These are phyloP conservation scores for Ageneiosus marmoratus DNA, from an alignment of 2,113 vertebrate species.

Conservation along the genomic window DNA sequence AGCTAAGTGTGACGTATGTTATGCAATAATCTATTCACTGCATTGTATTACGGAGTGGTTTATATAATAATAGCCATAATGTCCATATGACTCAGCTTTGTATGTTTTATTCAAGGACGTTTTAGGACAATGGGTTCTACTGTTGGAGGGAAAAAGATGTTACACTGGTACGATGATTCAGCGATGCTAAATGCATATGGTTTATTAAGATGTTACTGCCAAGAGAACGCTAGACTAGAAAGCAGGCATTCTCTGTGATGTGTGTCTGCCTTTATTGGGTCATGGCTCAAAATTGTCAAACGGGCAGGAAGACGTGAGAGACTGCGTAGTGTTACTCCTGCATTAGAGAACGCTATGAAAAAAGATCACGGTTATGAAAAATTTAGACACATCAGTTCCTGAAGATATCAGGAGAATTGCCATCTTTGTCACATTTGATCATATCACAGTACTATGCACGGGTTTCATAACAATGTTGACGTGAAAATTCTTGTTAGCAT, in stretches of 20 bases:
- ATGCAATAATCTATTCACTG: constrained; percentile 9
- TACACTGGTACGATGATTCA: constrained; percentile 1
- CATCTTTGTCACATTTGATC: neutral
- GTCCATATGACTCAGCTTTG: constrained; percentile 35
- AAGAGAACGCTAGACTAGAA: constrained; percentile 13
- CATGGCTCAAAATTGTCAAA: constrained; percentile 31
- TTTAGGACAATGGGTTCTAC: constrained; percentile 25
- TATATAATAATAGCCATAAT: constrained; percentile 1
- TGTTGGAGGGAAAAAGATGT: constrained; percentile 16
- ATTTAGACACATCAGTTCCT: constrained; percentile 48
- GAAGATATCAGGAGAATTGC: constrained; percentile 21
- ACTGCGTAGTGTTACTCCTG: constrained; percentile 8
- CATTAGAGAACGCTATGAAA: constrained; percentile 6
- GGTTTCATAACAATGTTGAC: neutral
- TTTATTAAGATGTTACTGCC: constrained; percentile 30
- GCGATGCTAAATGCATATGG: constrained; percentile 38
- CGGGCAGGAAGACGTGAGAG: constrained; percentile 33
- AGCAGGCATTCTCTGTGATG: constrained; percentile 44
- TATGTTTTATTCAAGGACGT: neutral
- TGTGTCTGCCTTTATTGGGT: constrained; percentile 50
- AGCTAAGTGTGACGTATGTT: neutral
- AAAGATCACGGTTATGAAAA: constrained; percentile 37
- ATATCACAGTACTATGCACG: neutral
- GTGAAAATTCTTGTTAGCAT: neutral
- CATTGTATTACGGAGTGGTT: neutral